Conservation (phyloP, 2,888 invertebrate species). For the Drosophila dives region DNA sequence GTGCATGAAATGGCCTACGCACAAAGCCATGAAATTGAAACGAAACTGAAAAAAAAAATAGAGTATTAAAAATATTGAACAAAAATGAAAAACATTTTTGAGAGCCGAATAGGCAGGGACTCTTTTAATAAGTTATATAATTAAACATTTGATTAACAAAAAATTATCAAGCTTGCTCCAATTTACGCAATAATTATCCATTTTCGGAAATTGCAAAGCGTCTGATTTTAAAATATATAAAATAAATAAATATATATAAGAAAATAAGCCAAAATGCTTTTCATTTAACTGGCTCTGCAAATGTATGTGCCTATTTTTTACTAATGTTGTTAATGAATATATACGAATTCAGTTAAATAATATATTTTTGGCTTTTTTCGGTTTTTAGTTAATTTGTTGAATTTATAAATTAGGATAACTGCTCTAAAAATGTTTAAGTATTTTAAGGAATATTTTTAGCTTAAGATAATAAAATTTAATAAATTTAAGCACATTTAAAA, state of each 20-base stretch:
- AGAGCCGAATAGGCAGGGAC: not conserved
- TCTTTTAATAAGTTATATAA: not conserved
- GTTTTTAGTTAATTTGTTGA: not conserved
- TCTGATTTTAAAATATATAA: not conserved
- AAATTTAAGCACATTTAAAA: not conserved
- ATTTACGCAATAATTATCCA: not conserved
- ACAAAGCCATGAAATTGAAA: conserved; percentile 83
- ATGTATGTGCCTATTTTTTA: not conserved
- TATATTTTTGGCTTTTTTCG: not conserved
- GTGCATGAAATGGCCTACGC: conserved; percentile 68
- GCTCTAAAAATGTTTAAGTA: not conserved
- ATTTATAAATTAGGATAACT: not conserved
- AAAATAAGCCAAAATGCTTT: not conserved
- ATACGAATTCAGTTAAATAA: not conserved
- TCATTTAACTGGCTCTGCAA: no score
- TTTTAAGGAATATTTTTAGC: not conserved
- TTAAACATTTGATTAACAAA: not conserved
- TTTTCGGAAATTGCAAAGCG: no score
- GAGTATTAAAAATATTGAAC: conserved; percentile 20
- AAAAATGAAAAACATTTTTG: not conserved
- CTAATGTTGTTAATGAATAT: not conserved
- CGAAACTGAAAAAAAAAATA: conserved; percentile 42
- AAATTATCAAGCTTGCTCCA: not conserved
- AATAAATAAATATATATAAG: no score
- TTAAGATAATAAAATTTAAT: not conserved